Evolutionary conservation across 2,797 vertebrate genomes (phyloP), one percentile per base, ranked within the genome.

Genomic region (Echeneis naucrates): DNA sequence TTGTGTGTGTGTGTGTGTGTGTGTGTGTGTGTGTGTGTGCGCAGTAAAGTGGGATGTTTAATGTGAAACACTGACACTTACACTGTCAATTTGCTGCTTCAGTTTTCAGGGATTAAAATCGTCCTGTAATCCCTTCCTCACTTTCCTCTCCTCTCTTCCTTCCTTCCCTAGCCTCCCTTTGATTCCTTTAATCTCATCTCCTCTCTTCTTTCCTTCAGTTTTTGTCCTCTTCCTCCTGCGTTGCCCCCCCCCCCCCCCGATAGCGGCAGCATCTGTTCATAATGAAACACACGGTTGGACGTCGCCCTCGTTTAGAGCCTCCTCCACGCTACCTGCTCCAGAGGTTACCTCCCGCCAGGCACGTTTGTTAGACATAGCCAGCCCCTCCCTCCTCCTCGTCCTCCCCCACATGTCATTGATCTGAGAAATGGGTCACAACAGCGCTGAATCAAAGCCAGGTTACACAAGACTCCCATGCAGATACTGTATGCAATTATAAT

Each of bases 221-320:
- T 21, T 30, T 17, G n/a, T 8, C n/a, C 11, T 21, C 35, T 8
- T 44, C 30, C 30, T 33, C 14, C 52, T 32, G 4, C 4, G n/a
- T n/a, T n/a, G n/a, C 52, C 14, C 52, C 75, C 78, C 84, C 75
- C 85, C 69, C 82, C 73, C 75, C 33, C 74, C 23, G n/a, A n/a
- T n/a, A n/a, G n/a, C n/a, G 62, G 64, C 68, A 84, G 89, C 92
- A 92, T 93, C 92, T 94, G 92, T 89, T 90, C 82, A 66, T 88
- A 90, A 92, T 92, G 91, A 93, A 91, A 79, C 87, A 81, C 84
- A 70, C 90, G 78, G 91, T 77, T 71, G 86, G 90, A 82, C 77
- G 76, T 67, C 83, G 73, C 82, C 82, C 86, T 85, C 83, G 71
- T 91, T 93, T 92, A 91, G 86, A 84, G 66, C 87, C 86, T 88